Conservation (phyloP, 2,888 invertebrate species). For the Norana najaformis region DNA sequence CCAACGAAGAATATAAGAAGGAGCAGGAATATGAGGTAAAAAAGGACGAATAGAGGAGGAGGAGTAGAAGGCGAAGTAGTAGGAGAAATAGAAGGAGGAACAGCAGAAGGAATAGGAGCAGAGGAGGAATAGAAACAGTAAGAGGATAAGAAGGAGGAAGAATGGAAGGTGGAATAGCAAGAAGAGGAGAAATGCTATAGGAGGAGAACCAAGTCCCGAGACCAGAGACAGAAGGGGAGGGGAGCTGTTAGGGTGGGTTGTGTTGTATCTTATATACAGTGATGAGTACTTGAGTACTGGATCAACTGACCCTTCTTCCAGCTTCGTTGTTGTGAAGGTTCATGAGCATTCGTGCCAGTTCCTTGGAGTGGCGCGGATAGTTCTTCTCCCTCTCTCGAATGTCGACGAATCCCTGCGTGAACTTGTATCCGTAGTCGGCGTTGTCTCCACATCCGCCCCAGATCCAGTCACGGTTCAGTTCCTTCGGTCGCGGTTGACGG, state of each 20-base stretch:
- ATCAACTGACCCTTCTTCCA: slow-evolving; percentile 80
- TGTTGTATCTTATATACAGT: too few species aligned
- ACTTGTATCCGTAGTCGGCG: slow-evolving; percentile 81
- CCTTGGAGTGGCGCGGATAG: slow-evolving; percentile 78
- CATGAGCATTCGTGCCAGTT: slow-evolving; percentile 85
- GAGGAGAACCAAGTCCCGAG: too few species aligned
- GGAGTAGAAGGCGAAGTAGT: neutral
- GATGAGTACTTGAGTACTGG: neutral
- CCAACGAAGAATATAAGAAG: too few species aligned
- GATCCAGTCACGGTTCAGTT: slow-evolving; percentile 87
- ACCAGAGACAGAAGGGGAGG: too few species aligned
- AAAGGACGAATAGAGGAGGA: neutral
- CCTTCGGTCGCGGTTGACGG: slow-evolving; percentile 77
- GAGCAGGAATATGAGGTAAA: neutral
- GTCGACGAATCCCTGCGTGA: slow-evolving; percentile 91
- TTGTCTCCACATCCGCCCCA: slow-evolving; percentile 99
- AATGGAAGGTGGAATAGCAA: neutral
- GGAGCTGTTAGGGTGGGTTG: too few species aligned
- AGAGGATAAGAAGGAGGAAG: neutral
- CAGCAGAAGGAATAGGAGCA: too few species aligned
- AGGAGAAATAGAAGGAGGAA: neutral
- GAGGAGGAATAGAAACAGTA: neutral
- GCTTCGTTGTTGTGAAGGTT: slow-evolving; percentile 98
- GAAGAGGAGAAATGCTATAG: too few species aligned
- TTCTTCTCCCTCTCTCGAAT: slow-evolving; percentile 78